Evolutionary conservation across 2,888 invertebrate genomes (phyloP), one percentile per base, ranked within the genome.

Genomic region (Baccha elongata): DNA sequence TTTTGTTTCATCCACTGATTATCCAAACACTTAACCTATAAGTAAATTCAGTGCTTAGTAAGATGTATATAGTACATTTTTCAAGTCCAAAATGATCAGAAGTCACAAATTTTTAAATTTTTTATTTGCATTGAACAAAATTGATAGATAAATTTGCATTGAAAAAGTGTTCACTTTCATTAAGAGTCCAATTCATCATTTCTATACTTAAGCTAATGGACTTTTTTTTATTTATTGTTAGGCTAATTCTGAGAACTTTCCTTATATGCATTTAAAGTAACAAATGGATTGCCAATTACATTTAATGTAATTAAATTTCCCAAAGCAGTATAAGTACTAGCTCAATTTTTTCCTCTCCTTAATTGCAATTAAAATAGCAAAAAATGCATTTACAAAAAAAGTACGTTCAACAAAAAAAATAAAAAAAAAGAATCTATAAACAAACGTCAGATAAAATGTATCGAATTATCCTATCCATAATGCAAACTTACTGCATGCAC

Each of bases 391-490:
- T n/a, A 60, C 29, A n/a, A 44, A 44, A 60, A 60, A 6, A 40
- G 11, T n/a, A n/a, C n/a, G n/a, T n/a, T n/a, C n/a, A 15, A 58
- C 3, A 17, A 48, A 10, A 11, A 23, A 13, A 64, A 29, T 1
- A 37, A 50, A 6, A 35, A 19, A 37, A 21, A 44, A 19, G 7
- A 13, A 50, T 11, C n/a, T 7, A 53, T 6, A 60, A 50, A 26
- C 29, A 48, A 68, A 37, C 48, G 35, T 74, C 79, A 35, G 64
- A 68, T 74, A 73, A 74, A 68, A 74, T 73, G 67, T 69, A 69
- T 79, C 79, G 68, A 73, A 74, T 74, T 79, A 68, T 79, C 73
- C 75, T 79, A 68, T 79, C 73, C 75, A 75, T 71, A 65, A 62
- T 19, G 58, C 52, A 58, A 75, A 69, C 60, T 60, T 23, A 76